Conservation (phyloP, 2,113 vertebrate genomes). For the Erpornis zantholeuca region DNA sequence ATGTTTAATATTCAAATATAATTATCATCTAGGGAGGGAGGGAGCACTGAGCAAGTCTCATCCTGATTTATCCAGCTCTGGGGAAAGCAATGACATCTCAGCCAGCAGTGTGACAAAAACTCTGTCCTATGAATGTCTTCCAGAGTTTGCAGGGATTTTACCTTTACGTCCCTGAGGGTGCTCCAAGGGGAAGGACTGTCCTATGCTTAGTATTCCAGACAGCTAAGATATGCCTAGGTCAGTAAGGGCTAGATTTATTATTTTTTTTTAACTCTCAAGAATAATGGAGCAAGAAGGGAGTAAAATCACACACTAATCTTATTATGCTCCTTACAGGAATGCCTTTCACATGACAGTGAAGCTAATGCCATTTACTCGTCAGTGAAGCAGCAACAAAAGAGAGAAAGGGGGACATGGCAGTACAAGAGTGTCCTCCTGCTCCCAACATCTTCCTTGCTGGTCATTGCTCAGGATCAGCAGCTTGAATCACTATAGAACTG, state of each 20-base stretch:
- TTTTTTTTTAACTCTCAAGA: neutral
- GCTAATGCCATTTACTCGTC: neutral
- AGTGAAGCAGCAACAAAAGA: neutral
- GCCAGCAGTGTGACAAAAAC: neutral
- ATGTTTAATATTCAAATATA: constrained; percentile 23
- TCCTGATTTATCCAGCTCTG: neutral
- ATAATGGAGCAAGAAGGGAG: neutral
- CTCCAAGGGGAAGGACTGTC: neutral
- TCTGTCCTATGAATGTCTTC: neutral
- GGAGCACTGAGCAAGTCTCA: neutral
- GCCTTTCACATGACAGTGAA: neutral
- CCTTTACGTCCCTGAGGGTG: neutral
- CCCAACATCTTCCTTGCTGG: neutral
- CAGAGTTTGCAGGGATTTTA: neutral
- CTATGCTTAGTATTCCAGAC: neutral
- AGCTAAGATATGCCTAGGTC: neutral
- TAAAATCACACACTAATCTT: neutral
- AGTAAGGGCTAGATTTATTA: neutral
- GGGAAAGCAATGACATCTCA: neutral
- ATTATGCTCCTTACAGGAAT: neutral
- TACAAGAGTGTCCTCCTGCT: neutral
- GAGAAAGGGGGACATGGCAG: neutral
- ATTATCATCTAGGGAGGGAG: neutral
- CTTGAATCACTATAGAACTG: neutral
- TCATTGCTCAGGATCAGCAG: neutral